These are phyloP conservation scores for Chaitophorus viminalis DNA, from an alignment of 2,888 invertebrate genomes.

Conservation along the genomic window DNA sequence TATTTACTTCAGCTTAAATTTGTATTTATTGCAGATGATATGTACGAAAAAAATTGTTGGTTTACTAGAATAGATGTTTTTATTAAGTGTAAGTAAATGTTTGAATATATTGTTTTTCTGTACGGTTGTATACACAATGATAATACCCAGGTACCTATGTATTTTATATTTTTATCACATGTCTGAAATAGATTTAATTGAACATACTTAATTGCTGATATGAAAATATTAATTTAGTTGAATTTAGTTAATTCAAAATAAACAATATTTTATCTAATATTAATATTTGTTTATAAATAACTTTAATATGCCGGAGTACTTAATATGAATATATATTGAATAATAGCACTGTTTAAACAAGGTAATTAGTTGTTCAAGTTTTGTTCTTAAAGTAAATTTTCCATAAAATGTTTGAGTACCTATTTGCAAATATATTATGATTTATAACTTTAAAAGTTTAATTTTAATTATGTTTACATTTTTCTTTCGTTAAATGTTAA, in stretches of 20 bases:
- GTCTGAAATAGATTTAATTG: not conserved
- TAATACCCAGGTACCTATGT: not conserved
- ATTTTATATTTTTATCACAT: not conserved
- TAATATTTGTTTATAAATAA: not conserved
- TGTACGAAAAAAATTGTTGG: not conserved
- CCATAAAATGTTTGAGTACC: not conserved
- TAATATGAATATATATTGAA: not conserved
- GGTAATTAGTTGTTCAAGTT: not conserved
- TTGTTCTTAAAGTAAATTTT: not conserved
- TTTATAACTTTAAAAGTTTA: not conserved
- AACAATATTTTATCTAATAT: slow-evolving; percentile 1
- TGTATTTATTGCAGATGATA: not conserved
- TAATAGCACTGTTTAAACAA: not conserved
- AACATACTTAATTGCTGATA: not conserved
- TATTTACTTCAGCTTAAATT: not conserved
- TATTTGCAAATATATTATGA: not conserved
- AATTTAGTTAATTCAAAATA: not conserved
- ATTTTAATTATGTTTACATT: not conserved
- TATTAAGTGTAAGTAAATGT: not conserved
- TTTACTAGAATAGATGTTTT: not conserved
- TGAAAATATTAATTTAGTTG: not conserved
- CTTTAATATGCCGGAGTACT: not conserved
- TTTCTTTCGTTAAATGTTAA: not conserved
- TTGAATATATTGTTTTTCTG: not conserved
- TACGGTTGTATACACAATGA: not conserved